Conservation (phyloP, 2,113 vertebrate genomes). For the Gopherus flavomarginatus region DNA sequence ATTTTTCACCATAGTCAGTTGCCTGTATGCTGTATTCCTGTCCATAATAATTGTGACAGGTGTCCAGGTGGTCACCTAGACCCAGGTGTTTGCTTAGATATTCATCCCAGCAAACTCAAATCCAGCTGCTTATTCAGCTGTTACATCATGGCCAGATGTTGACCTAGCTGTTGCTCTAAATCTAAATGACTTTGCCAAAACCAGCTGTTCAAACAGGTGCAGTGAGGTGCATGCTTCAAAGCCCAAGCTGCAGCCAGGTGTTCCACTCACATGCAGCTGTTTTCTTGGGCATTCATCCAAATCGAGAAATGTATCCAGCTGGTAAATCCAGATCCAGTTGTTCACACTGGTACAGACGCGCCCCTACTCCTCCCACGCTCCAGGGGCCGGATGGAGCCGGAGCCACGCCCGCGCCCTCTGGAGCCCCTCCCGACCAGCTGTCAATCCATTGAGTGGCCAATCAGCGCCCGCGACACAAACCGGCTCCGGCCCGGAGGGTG, state of each 20-base stretch:
- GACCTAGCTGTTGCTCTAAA: neutral
- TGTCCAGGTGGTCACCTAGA: neutral
- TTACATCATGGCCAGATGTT: neutral
- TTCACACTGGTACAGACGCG: neutral
- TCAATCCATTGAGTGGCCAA: constrained; percentile 38
- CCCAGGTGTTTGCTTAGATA: neutral
- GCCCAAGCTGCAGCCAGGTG: neutral
- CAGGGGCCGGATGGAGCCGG: neutral
- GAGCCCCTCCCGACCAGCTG: neutral
- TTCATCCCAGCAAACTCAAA: neutral
- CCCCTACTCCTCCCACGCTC: neutral
- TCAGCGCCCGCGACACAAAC: constrained; percentile 64
- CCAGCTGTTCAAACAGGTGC: neutral
- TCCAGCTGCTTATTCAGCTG: neutral
- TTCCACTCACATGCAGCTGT: neutral
- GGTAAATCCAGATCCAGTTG: neutral
- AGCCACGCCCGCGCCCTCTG: neutral
- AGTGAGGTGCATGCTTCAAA: neutral
- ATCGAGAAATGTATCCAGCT: neutral
- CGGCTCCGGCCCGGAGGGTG: neutral
- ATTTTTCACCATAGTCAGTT: neutral
- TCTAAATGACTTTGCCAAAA: neutral
- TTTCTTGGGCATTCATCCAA: neutral
- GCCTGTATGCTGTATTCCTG: neutral
- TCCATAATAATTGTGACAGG: neutral